phyloP scores from a whole-genome alignment of 2,797 vertebrate genomes.

The Zalophus californianus region DNA sequence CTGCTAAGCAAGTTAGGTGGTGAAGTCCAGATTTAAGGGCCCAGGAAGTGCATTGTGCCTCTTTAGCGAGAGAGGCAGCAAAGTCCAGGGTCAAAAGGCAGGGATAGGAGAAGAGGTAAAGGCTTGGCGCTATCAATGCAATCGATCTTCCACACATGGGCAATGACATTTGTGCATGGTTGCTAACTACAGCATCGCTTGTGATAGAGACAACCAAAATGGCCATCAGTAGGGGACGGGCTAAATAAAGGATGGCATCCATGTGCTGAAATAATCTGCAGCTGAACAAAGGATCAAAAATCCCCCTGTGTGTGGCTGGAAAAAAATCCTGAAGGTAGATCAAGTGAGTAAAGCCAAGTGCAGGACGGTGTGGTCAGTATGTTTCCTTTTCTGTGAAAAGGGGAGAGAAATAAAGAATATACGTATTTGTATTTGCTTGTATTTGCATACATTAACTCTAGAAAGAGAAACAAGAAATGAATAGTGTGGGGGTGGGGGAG shows the following conservation, averaged over 20 bases:
- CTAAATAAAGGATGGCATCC: background rate
- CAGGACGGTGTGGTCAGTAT: background rate
- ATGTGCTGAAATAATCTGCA: background rate
- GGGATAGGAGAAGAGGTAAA: background rate
- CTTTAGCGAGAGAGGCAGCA: conserved; percentile 7
- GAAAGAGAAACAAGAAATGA: conserved; percentile 56
- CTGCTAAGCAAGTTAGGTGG: conserved; percentile 37
- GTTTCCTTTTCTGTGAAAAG: conserved; percentile 44
- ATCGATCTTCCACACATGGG: background rate
- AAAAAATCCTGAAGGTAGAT: conserved; percentile 32
- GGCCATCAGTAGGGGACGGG: background rate
- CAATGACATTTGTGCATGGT: background rate
- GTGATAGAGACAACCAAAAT: conserved; percentile 16
- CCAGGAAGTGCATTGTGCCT: background rate
- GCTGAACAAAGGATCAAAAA: background rate
- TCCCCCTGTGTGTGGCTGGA: background rate
- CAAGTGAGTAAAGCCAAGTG: conserved; percentile 19
- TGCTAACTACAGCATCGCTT: background rate
- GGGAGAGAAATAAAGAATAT: conserved; percentile 49
- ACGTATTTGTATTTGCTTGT: conserved; percentile 33
- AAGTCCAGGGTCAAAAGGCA: conserved; percentile 42
- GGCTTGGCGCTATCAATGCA: background rate
- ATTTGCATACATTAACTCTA: conserved; percentile 58
- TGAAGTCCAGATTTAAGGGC: conserved; percentile 4
- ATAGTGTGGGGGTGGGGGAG: background rate